These are phyloP conservation scores for Chaenodraco wilsoni DNA, from an alignment of 2,797 vertebrate genomes.

Conservation along the genomic window DNA sequence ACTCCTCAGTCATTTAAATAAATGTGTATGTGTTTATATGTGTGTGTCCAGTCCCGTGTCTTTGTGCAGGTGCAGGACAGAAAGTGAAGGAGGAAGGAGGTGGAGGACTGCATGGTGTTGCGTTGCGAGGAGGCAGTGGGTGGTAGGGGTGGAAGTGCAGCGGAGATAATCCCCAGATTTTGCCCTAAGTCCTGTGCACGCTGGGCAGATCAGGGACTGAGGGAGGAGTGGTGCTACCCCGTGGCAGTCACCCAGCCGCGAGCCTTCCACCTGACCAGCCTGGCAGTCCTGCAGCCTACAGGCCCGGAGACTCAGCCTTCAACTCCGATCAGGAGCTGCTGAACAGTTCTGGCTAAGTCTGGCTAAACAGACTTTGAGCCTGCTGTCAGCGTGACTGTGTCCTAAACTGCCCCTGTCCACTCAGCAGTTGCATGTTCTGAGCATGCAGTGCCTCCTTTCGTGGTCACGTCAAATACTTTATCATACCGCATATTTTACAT, in stretches of 20 bases:
- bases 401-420: slow-evolving; percentile 53
- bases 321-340: slow-evolving; percentile 50
- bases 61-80: slow-evolving; percentile 35
- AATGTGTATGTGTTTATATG: background rate
- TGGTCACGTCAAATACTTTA: background rate
- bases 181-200: slow-evolving; percentile 87
- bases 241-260: slow-evolving; percentile 82
- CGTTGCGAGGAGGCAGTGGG: slow-evolving; percentile 61
- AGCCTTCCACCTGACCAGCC: slow-evolving; percentile 85
- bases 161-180: slow-evolving; percentile 87
- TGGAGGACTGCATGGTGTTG: slow-evolving; percentile 24
- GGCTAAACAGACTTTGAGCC: slow-evolving; percentile 43
- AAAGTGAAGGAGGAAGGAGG: slow-evolving; percentile 12
- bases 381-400: slow-evolving; percentile 27
- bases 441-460: slow-evolving; percentile 14
- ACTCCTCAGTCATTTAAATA: background rate
- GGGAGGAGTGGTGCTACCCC: slow-evolving; percentile 88
- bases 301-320: slow-evolving; percentile 53
- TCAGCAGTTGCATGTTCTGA: slow-evolving; percentile 19
- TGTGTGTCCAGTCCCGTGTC: slow-evolving; percentile 19
- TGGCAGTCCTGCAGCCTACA: slow-evolving; percentile 55
- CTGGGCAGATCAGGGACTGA: slow-evolving; percentile 86
- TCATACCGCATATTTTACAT: background rate
- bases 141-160: slow-evolving; percentile 80
- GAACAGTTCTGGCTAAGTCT: slow-evolving; percentile 37